Conservation (phyloP, 2,113 vertebrate species). For the Meles meles region DNA sequence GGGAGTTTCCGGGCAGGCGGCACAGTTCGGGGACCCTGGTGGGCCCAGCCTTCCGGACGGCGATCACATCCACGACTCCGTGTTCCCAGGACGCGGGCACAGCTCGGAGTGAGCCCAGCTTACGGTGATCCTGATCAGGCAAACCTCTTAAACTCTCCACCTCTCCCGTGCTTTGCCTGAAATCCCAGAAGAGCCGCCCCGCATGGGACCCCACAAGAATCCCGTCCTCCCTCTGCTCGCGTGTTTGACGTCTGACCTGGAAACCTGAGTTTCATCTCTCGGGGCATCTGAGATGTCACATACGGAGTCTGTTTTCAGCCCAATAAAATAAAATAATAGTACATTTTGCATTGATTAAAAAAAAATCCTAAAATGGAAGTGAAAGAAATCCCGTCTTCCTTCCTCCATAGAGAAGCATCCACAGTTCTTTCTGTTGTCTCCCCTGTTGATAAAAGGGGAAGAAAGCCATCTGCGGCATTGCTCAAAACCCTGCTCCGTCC, state of each 20-base stretch:
- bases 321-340: neutral
- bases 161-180: neutral
- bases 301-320: neutral
- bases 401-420: neutral
- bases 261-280: neutral
- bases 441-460: rapidly evolving
- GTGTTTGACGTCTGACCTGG: neutral
- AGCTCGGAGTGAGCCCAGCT: neutral
- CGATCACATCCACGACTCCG: rapidly evolving
- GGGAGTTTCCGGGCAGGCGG: rapidly evolving
- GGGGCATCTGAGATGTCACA: neutral
- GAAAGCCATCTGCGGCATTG: rapidly evolving
- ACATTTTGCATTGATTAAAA: neutral
- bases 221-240: rapidly evolving
- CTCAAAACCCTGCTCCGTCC: rapidly evolving
- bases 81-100: neutral
- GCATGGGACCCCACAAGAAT: neutral
- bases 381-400: neutral
- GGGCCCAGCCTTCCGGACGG: rapidly evolving
- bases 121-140: neutral
- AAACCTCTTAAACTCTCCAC: neutral
- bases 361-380: neutral
- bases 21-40: neutral
- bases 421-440: neutral
- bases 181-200: neutral